phyloP scores from a whole-genome alignment of 2,888 invertebrate genomes.

The Hoplodrina blanda region DNA sequence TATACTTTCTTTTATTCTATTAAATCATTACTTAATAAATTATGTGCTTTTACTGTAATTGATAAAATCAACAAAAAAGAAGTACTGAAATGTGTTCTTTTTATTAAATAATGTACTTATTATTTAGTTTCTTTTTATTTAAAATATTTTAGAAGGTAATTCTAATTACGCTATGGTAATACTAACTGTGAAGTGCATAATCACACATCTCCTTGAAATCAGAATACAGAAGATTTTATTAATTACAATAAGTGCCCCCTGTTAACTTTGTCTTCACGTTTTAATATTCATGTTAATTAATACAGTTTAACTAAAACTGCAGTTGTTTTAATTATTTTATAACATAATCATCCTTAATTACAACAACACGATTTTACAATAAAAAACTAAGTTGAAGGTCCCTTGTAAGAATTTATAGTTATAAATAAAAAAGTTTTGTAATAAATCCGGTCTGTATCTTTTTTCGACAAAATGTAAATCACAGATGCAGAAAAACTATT shows the following conservation, averaged over 20 bases:
- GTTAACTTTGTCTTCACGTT: slow-evolving; percentile 55
- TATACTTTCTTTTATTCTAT: slow-evolving; percentile 44
- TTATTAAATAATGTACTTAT: background rate
- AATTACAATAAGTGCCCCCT: slow-evolving; percentile 16
- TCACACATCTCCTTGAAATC: background rate
- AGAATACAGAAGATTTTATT: slow-evolving; percentile 19
- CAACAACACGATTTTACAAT: background rate
- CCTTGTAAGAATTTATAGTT: too few species aligned
- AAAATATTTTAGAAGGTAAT: too few species aligned
- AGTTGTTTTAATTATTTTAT: slow-evolving; percentile 34
- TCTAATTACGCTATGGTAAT: too few species aligned
- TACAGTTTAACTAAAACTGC: slow-evolving; percentile 63
- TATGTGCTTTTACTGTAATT: slow-evolving; percentile 34
- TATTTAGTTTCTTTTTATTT: too few species aligned
- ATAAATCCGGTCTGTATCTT: background rate
- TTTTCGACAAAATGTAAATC: background rate
- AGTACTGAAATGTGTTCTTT: background rate
- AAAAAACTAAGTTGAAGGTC: background rate
- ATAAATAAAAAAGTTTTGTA: background rate
- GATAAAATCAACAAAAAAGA: slow-evolving; percentile 10
- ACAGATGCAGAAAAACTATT: background rate
- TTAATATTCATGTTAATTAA: slow-evolving; percentile 72
- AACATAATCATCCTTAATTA: background rate
- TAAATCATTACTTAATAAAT: slow-evolving; percentile 8
- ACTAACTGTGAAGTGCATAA: background rate